Evolutionary conservation across 2,888 invertebrate genomes (phyloP), one percentile per base, ranked within the genome.

Genomic region (Phortica magna): DNA sequence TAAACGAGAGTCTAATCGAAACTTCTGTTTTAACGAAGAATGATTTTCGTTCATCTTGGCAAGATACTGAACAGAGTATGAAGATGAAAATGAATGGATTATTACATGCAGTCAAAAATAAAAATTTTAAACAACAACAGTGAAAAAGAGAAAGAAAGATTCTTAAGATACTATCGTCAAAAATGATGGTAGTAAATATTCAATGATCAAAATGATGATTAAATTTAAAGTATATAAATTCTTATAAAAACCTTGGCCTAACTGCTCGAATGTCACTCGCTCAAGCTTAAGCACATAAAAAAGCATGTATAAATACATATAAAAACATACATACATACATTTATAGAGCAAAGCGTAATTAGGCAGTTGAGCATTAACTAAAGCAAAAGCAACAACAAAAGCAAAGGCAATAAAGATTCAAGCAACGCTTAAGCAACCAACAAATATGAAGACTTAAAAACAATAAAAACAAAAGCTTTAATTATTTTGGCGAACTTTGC

Each of bases 281-380:
- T n/a, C 0, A 61, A 61, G 61, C 1, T 22, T 10, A 61, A 2
- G 61, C 10, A 31, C 31, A 31, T 48, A 48, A 48, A 48, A 48
- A 48, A 48, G 7, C 2, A 12, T 48, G 14, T 12, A 48, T 14
- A 48, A 48, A 48, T 48, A 48, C 2, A 48, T 6, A 48, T 48
- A 48, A 48, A 42, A 70, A 17, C 7, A 48, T 12, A 48, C 17
- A 48, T 31, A 14, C 57, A 59, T 65, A 72, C 17, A 81, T 76
- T 83, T 81, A 80, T 83, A 80, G 85, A 84, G 83, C 80, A 80
- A 41, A 77, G 78, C 79, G 84, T 84, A 85, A 86, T 87, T 85
- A 84, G 82, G 78, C 80, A 85, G 80, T 79, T 80, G 81, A 78
- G 81, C 84, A 78, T 79, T 61, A 61, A 22, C 22, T 10, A 61